Percentiles rank a stretch among this genome's conserved stretches.
phyloP scores from a whole-genome alignment of 2,113 vertebrate genomes.

The Ibidorhyncha struthersii region DNA sequence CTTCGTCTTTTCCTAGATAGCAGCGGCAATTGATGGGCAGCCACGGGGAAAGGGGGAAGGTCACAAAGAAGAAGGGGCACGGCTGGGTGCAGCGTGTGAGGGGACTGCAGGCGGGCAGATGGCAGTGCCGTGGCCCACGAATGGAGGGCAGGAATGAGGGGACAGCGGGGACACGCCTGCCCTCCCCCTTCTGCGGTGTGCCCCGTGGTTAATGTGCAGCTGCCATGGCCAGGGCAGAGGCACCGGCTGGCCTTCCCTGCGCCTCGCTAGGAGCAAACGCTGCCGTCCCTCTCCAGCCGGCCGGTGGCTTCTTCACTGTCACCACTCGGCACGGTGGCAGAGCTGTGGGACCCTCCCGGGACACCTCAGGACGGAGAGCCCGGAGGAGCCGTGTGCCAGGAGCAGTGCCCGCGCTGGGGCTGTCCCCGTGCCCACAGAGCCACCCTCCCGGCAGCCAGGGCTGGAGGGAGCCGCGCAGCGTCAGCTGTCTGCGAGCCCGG shows the following conservation, averaged over 20 bases:
- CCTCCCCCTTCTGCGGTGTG: background rate
- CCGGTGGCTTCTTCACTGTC: background rate
- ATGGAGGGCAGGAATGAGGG: background rate
- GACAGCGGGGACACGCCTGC: accelerated
- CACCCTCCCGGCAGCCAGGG: background rate
- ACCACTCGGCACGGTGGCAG: accelerated
- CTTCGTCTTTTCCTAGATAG: background rate
- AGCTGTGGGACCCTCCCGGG: background rate
- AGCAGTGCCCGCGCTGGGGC: accelerated
- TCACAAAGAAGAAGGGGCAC: accelerated
- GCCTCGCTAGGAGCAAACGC: background rate
- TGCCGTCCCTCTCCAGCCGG: accelerated
- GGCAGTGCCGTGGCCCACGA: accelerated
- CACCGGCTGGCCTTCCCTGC: accelerated
- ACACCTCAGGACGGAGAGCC: background rate
- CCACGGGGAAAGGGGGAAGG: background rate
- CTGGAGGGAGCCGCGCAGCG: accelerated
- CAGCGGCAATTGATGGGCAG: background rate
- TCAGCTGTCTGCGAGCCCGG: accelerated
- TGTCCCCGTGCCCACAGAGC: background rate
- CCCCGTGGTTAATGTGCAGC: background rate
- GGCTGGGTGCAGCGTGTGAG: accelerated
- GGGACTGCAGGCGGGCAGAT: background rate
- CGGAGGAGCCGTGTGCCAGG: accelerated
- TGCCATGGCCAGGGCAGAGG: background rate